Evolutionary conservation across 1,140 invertebrate species (phyloP), one percentile per base, ranked within the genome.

Genomic region (Dreissena polymorpha): DNA sequence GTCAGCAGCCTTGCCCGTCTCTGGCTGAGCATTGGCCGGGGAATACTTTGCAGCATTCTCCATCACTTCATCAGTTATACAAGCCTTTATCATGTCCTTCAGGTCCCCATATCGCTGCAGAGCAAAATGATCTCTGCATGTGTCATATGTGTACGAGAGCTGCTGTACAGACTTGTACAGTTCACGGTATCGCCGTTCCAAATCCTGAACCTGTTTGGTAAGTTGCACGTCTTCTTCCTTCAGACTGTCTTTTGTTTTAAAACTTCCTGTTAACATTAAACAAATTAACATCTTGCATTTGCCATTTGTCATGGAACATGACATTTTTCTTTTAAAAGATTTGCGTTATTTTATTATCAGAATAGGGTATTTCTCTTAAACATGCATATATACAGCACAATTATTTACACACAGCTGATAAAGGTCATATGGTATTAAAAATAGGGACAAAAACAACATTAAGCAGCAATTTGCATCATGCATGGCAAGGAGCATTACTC

Each of bases 61-160:
- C 55, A 80, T 64, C 21, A 72, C 69, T 49, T 80, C 78, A 72
- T 80, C 78, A 63, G 68, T 72, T 13, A 80, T 65, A 72, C 78
- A 80, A 0, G 78, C 78, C 67, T 80, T 80, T 39, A 80, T 80
- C 78, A 80, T 80, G 53, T n/a, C 53, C 39, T 80, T 80, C 0
- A 80, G 67, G 27, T 80, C 69, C n/a, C 69, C 78, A 80, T 80
- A 80, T 39, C 67, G 68, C 50, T 39, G 64, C 18, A 80, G 57
- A 0, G 78, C 78, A 50, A 80, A 27, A 55, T 80, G 68, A 12
- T 80, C 78, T 50, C 63, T 80, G 67, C 78, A 80, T 0, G 68
- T 49, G 25, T 64, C 51, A 51, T 80, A 80, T 10, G 57, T 72
- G 6, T 71, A n/a, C 0, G 25, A 23, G 0, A 80, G 69, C 10